Evolutionary conservation across 2,797 vertebrate genomes (phyloP).

Genomic region (Anniella stebbinsi): DNA sequence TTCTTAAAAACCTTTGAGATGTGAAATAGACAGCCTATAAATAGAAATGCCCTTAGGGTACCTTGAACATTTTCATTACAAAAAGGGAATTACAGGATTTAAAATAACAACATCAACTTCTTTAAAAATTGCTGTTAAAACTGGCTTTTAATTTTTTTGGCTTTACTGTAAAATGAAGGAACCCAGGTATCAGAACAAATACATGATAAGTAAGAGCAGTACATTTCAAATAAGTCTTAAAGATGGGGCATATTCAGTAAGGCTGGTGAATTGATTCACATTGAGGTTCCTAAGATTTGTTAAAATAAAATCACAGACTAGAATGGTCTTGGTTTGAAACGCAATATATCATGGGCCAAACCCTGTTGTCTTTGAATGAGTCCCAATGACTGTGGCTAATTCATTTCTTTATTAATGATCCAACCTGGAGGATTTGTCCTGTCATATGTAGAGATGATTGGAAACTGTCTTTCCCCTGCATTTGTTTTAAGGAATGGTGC

Average conservation of each 20-base stretch:
- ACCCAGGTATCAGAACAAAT: not conserved
- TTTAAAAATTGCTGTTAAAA: slow-evolving; percentile 42
- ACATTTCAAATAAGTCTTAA: not conserved
- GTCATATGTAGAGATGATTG: no score
- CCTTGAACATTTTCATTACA: not conserved
- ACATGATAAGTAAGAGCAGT: not conserved
- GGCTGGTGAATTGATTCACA: not conserved
- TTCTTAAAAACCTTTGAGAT: slow-evolving; percentile 38
- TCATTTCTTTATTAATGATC: not conserved
- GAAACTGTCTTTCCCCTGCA: no score
- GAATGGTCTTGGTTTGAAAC: not conserved
- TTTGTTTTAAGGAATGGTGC: no score
- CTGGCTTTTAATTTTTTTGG: slow-evolving; percentile 26
- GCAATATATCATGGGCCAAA: not conserved
- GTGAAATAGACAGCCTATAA: slow-evolving; percentile 25
- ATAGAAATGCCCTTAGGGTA: slow-evolving; percentile 45
- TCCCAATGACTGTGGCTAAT: not conserved
- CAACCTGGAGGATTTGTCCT: not conserved
- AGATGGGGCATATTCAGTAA: not conserved
- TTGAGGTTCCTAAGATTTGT: not conserved
- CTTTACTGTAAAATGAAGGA: slow-evolving; percentile 36
- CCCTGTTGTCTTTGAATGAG: not conserved
- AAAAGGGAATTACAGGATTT: not conserved
- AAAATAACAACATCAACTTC: slow-evolving; percentile 44
- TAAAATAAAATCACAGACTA: not conserved